These are phyloP conservation scores for Neogale vison DNA, from an alignment of 2,113 vertebrate species.

Conservation along the genomic window DNA sequence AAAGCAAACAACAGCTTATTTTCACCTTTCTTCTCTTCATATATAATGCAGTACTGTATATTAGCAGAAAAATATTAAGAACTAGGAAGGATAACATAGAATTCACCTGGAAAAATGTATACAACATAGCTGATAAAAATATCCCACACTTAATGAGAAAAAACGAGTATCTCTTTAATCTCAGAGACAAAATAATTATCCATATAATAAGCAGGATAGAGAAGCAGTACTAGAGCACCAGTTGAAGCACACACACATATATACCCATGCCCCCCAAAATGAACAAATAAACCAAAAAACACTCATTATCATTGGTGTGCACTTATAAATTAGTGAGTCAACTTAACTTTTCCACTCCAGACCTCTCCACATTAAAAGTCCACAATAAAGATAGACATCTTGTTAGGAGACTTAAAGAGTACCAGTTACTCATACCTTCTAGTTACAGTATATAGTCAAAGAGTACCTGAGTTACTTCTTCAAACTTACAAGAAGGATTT, in stretches of 20 bases:
- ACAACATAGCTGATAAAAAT: conserved; percentile 1
- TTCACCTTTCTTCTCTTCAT: conserved; percentile 18
- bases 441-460: neutral
- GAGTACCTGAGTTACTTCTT: conserved; percentile 41
- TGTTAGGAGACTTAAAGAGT: neutral
- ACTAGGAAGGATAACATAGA: conserved; percentile 42
- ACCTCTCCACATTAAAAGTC: conserved; percentile 21
- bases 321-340: conserved; percentile 32
- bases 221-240: conserved; percentile 8
- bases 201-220: neutral
- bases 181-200: conserved; percentile 48
- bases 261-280: neutral
- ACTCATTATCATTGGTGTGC: neutral
- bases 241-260: neutral
- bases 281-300: conserved; percentile 14
- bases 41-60: neutral
- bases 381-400: neutral
- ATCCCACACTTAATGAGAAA: neutral
- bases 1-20: conserved; percentile 48
- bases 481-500: conserved; percentile 55
- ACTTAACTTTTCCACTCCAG: conserved; percentile 3
- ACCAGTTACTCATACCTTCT: conserved; percentile 21
- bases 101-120: conserved; percentile 7
- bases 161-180: conserved; percentile 34
- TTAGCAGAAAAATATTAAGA: conserved; percentile 38